Conservation (phyloP, 2,797 vertebrate species). For the Acanthurus tractus region DNA sequence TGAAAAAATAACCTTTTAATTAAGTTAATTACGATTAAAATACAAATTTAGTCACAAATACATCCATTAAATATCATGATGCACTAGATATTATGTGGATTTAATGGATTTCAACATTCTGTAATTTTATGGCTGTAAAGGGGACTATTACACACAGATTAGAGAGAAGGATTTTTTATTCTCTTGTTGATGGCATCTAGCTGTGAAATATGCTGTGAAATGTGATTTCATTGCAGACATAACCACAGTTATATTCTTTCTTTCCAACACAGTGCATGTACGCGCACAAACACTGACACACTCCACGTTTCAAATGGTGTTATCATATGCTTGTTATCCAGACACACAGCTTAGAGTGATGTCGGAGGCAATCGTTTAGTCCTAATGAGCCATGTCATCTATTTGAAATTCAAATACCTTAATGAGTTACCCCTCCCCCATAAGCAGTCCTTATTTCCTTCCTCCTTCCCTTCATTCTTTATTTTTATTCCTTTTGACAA, state of each 20-base stretch:
- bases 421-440: constrained; percentile 78
- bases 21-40: constrained; percentile 26
- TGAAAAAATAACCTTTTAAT: neutral
- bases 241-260: constrained; percentile 59
- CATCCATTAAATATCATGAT: constrained; percentile 22
- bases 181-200: constrained; percentile 68
- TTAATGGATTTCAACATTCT: constrained; percentile 59
- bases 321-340: constrained; percentile 85
- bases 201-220: constrained; percentile 82
- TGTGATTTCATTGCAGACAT: constrained; percentile 80
- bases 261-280: constrained; percentile 50
- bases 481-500: constrained; percentile 44
- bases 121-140: constrained; percentile 56
- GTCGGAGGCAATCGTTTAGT: constrained; percentile 85
- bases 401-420: constrained; percentile 86
- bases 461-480: constrained; percentile 34
- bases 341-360: constrained; percentile 83
- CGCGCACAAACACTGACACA: constrained; percentile 60
- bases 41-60: constrained; percentile 17
- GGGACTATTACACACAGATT: constrained; percentile 73
- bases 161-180: constrained; percentile 71
- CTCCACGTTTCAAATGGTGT: constrained; percentile 74
- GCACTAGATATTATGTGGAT: constrained; percentile 49
- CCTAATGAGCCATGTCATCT: constrained; percentile 87
- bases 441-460: constrained; percentile 40